Conservation (phyloP, 2,797 vertebrate species). For the Dryobates pubescens region DNA sequence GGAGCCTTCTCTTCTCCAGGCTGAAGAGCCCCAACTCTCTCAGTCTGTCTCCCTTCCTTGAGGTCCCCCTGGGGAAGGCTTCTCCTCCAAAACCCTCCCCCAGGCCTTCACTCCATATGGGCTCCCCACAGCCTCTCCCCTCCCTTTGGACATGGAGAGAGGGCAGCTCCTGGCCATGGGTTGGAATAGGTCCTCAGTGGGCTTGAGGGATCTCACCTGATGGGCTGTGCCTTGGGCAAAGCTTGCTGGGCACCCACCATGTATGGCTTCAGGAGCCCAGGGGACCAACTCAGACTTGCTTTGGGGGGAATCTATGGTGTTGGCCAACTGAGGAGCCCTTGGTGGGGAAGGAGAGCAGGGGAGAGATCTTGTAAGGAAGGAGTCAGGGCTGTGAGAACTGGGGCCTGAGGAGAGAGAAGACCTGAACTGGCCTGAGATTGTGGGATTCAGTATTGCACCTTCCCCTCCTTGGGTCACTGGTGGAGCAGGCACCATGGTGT, state of each 20-base stretch:
- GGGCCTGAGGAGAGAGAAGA: not conserved
- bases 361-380: not conserved
- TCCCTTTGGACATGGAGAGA: accelerated
- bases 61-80: too few relatives aligned
- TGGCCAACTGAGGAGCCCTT: too few relatives aligned
- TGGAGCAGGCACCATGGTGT: not conserved
- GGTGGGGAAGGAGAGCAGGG: not conserved
- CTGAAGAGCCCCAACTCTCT: too few relatives aligned
- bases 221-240: not conserved
- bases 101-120: accelerated
- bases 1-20: too few relatives aligned
- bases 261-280: accelerated
- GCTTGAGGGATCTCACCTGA: not conserved
- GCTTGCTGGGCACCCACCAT: not conserved
- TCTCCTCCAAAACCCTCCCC: too few relatives aligned
- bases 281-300: not conserved
- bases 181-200: not conserved
- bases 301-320: accelerated
- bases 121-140: not conserved
- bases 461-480: not conserved
- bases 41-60: too few relatives aligned
- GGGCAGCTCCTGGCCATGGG: accelerated
- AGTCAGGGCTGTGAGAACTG: not conserved
- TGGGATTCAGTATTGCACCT: not conserved
- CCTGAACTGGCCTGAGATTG: not conserved